phyloP scores from a whole-genome alignment of 2,888 invertebrate genomes.

The Clostera curtula region DNA sequence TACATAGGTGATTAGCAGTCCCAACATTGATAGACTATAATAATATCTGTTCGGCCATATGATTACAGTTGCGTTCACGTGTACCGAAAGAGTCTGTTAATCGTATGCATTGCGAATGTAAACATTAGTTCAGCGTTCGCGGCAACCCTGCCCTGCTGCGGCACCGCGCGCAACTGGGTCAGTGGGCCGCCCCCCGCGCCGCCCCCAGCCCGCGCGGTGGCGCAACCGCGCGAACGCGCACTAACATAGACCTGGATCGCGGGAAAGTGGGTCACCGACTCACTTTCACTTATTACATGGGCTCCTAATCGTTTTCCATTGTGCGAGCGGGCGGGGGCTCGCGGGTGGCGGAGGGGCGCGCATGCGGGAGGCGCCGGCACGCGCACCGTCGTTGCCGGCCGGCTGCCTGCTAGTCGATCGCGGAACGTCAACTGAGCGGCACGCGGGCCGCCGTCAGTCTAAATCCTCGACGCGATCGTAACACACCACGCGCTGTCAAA shows the following conservation, averaged over 20 bases:
- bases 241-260: constrained; percentile 95
- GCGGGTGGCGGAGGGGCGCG: constrained; percentile 67
- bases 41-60: no score
- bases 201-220: constrained; percentile 71
- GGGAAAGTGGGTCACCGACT: constrained; percentile 93
- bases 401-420: constrained; percentile 71
- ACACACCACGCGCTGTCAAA: constrained; percentile 54
- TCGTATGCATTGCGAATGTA: constrained; percentile 57
- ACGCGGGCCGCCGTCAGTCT: constrained; percentile 46
- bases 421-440: constrained; percentile 55
- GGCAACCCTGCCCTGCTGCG: constrained; percentile 76
- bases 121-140: constrained; percentile 62
- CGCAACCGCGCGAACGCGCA: constrained; percentile 73
- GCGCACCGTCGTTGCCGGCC: constrained; percentile 68
- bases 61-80: constrained; percentile 22
- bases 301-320: constrained; percentile 83
- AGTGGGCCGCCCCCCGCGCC: constrained; percentile 82
- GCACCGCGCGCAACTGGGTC: constrained; percentile 85
- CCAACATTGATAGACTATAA: no score
- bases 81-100: constrained; percentile 28
- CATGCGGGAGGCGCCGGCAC: constrained; percentile 72
- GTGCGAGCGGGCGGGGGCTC: constrained; percentile 75
- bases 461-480: constrained; percentile 54
- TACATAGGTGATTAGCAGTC: no score
- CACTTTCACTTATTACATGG: constrained; percentile 93